Evolutionary conservation across 2,113 vertebrate species (phyloP).

Genomic region (Colaptes auratus): DNA sequence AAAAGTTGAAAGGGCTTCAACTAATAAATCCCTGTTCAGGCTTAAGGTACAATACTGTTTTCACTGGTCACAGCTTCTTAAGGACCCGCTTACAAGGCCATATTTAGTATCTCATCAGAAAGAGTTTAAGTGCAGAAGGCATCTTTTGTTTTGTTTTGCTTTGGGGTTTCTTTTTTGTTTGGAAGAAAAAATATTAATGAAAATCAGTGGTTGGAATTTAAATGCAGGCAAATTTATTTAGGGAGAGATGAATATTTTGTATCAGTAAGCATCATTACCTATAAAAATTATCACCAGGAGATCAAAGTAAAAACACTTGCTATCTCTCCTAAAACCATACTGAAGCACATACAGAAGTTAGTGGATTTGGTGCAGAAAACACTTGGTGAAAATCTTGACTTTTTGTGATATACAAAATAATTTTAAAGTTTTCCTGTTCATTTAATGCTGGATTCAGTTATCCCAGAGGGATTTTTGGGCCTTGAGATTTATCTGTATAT

Average conservation of each 20-base stretch:
- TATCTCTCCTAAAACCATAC: background rate
- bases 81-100: background rate
- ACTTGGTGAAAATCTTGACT: background rate
- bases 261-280: background rate
- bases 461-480: background rate
- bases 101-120: background rate
- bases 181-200: background rate
- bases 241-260: background rate
- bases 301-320: background rate
- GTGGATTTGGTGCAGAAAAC: background rate
- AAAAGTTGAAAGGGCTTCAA: background rate
- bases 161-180: background rate
- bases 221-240: background rate
- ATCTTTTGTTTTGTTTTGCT: background rate
- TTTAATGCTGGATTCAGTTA: background rate
- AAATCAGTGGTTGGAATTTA: background rate
- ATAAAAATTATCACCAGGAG: background rate
- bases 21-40: background rate
- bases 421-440: background rate
- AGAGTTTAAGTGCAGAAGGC: background rate
- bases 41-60: background rate
- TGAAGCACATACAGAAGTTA: background rate
- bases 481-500: background rate
- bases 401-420: background rate
- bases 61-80: background rate